Base-by-base conservation (phyloP, 2,113 vertebrate genomes). In the Hypocryptadius cinnamomeus region DNA sequence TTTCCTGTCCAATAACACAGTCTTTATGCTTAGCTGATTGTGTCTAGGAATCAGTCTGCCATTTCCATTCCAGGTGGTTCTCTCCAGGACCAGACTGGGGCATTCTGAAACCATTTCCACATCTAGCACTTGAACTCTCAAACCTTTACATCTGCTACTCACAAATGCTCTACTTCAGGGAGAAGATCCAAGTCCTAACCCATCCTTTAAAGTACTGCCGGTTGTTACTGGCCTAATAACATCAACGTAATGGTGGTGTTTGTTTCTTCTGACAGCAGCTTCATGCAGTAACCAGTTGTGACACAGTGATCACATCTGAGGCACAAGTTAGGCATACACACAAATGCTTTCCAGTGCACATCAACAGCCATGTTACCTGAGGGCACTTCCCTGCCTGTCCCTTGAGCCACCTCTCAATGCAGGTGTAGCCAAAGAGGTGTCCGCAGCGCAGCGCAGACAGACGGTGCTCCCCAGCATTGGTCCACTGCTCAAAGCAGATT, bases 401-500 rank as follows among this genome's bases (percentile, higher is more conserved):
- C 70, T 89, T 98, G 63, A 99, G 98, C 99, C 99, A 99, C 72
- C 97, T 98, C 8, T 98, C 97, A 37, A 99, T 99, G 96, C 99
- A 99, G 1, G 95, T 98, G 94, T 97, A 98, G 50, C 99, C 99
- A 50, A 99, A 99, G 2, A 99, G 98, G 90, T 99, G 99, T 2
- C 99, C 99, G 23, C 99, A 99, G 10, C 98, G 98, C 95, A 99
- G 93, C 0, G 99, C 97, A 1, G 98, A 98, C 30, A 99, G 98
- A 2, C 99, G 97, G 96, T 99, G 99, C 4, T 98, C 98, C 17
- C 99, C 99, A 11, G 98, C 98, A 1, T 98, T 98, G 42, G 99
- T 99, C 99, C 99, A 99, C 9, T 97, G 97, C 92, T 99, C 99
- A 21, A 99, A 98, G 96, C 99, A 99, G 95, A 99, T 99, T 13